Evolutionary conservation across 2,797 vertebrate genomes (phyloP).

Genomic region (Tauraco hartlaubi): DNA sequence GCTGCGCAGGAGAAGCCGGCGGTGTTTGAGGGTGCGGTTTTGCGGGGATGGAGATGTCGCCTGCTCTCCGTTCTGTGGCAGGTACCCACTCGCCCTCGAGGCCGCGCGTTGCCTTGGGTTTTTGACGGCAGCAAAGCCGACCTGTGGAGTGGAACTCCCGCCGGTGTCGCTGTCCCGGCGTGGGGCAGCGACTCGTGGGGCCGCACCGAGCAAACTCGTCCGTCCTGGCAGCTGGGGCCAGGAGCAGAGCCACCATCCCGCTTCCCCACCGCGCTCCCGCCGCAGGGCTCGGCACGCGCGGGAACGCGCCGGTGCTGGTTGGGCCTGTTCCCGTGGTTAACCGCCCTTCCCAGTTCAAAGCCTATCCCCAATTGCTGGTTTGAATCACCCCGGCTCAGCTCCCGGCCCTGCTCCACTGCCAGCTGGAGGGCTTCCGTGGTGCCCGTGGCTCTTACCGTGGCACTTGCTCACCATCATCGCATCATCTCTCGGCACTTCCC

Average conservation of each 20-base stretch:
- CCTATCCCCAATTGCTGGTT: not conserved
- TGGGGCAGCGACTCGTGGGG: not conserved
- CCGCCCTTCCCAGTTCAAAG: not conserved
- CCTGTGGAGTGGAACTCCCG: not conserved
- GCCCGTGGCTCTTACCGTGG: not conserved
- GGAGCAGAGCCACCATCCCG: not conserved
- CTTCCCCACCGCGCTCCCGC: not conserved
- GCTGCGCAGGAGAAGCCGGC: not conserved
- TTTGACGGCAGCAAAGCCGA: no score
- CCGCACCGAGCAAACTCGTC: not conserved
- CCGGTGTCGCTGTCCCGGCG: fast-evolving
- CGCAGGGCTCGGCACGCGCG: not conserved
- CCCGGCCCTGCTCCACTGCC: not conserved
- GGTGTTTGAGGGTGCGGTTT: not conserved
- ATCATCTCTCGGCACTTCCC: not conserved
- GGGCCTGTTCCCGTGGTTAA: not conserved
- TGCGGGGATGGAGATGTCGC: fast-evolving
- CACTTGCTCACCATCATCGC: not conserved
- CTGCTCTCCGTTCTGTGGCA: not conserved
- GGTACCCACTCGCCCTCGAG: not conserved
- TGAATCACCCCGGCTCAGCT: not conserved
- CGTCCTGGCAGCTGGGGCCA: not conserved
- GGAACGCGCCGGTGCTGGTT: not conserved
- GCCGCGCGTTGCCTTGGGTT: fast-evolving
- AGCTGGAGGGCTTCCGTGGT: not conserved